Evolutionary conservation across 2,888 invertebrate species (phyloP), one percentile per base, ranked within the genome.

Genomic region (Tenthredo distinguenda): DNA sequence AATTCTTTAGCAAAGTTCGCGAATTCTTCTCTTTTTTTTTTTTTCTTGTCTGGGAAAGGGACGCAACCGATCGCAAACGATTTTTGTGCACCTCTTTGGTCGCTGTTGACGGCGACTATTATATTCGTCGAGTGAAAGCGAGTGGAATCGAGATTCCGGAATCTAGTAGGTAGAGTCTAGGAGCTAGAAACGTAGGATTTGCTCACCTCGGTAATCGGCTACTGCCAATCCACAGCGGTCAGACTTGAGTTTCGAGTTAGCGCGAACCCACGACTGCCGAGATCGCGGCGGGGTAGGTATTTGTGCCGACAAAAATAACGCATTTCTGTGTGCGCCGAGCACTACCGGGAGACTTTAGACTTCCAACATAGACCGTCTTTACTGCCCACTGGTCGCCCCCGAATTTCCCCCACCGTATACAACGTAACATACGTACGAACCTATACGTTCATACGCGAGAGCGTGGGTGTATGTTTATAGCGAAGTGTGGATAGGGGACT

Each of bases 261-360:
- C 34, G 87, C 87, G 86, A 89, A 89, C 89, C 88, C 89, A 87
- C 89, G 87, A 83, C 83, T 83, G 83, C 87, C 89, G 87, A 88
- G 87, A 86, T 82, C 86, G 86, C 85, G 87, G 85, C 89, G 88
- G 85, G 85, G 89, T 87, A 90, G 90, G 91, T 92, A 93, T 93
- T 92, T 91, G 91, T 91, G 92, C 91, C 90, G 93, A 93, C 92
- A 90, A 93, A 93, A 93, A 93, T 93, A 93, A 93, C 93, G 91
- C 90, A 91, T 92, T 92, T 92, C 92, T 90, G 87, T 89, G 90
- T 90, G 90, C 89, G 90, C 89, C 88, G 86, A 87, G 85, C 85
- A 68, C 50, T 74, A 77, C 72, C 83, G 62, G 81, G 58, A 71
- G 47, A 7, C 83, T 43, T 83, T 68, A 81, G 18, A 83, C 83